Conservation (phyloP, 2,888 invertebrate genomes). For the Nomada ferruginata region DNA sequence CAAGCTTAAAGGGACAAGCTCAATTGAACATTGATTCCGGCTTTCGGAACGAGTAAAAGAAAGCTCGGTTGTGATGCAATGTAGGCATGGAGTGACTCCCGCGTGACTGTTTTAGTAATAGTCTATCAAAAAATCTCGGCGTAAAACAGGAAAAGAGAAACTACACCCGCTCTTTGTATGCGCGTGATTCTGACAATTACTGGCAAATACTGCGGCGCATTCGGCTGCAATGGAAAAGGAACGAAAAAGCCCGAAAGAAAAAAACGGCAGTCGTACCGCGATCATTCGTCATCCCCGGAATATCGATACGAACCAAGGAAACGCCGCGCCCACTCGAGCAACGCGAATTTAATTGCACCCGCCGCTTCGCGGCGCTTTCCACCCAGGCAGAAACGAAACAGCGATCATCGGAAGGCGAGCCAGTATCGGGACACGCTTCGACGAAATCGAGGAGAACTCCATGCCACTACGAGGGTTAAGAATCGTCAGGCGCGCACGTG, state of each 20-base stretch:
- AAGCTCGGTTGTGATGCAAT: conserved; percentile 13
- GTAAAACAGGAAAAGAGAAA: not conserved
- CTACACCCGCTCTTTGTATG: not conserved
- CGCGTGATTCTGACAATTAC: not conserved
- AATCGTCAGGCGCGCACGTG: conserved; percentile 62
- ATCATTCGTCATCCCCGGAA: not conserved
- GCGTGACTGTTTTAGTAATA: conserved; percentile 28
- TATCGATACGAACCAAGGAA: not conserved
- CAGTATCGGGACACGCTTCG: not conserved
- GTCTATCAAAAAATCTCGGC: not conserved
- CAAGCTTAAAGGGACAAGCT: not conserved
- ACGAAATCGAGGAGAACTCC: not conserved
- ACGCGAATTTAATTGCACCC: conserved; percentile 7
- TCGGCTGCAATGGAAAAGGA: not conserved
- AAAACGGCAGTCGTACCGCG: not conserved
- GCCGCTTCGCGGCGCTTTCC: not conserved
- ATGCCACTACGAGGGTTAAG: conserved; percentile 31
- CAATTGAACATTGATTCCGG: not conserved
- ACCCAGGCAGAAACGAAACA: not conserved
- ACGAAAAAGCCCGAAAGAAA: not conserved
- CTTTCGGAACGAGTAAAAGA: conserved; percentile 16
- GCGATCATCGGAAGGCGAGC: not conserved
- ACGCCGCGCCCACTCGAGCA: not conserved
- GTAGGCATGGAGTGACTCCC: conserved; percentile 4
- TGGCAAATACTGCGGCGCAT: not conserved